phyloP scores from a whole-genome alignment of 2,888 invertebrate genomes.

The Watsonalla binaria region DNA sequence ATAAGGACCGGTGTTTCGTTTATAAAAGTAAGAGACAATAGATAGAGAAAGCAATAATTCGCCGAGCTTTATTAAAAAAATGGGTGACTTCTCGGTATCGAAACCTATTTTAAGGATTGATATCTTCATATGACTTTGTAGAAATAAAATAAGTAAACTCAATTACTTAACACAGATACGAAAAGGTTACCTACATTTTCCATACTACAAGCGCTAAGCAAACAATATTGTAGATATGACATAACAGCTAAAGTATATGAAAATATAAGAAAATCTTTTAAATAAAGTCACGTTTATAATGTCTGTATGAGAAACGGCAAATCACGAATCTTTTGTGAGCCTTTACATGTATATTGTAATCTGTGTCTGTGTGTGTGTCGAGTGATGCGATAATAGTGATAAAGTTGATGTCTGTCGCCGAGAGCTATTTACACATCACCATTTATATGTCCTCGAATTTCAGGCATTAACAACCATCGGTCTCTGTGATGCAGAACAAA shows the following conservation, averaged over 20 bases:
- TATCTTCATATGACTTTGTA: not conserved
- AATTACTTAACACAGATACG: not conserved
- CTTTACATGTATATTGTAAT: constrained; percentile 6
- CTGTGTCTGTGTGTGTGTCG: constrained; percentile 15
- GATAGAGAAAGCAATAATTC: no score
- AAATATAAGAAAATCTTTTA: constrained; percentile 14
- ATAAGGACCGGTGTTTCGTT: no score
- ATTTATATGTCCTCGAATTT: no score
- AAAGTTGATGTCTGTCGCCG: constrained; percentile 8
- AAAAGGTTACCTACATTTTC: constrained; percentile 1
- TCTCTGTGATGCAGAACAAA: not conserved
- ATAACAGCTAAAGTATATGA: constrained; percentile 1
- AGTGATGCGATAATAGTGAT: constrained; percentile 17
- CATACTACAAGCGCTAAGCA: not conserved
- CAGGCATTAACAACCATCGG: no score
- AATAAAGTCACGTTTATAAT: constrained; percentile 31
- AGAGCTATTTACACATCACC: no score
- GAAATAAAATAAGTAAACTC: not conserved
- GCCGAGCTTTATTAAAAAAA: no score
- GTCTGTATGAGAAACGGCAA: constrained; percentile 26
- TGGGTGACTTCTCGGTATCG: no score
- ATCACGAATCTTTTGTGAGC: constrained; percentile 30
- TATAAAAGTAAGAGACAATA: no score
- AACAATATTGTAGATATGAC: not conserved
- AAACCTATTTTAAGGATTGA: no score